Conservation (phyloP, 2,113 vertebrate genomes). For the Numenius arquata region DNA sequence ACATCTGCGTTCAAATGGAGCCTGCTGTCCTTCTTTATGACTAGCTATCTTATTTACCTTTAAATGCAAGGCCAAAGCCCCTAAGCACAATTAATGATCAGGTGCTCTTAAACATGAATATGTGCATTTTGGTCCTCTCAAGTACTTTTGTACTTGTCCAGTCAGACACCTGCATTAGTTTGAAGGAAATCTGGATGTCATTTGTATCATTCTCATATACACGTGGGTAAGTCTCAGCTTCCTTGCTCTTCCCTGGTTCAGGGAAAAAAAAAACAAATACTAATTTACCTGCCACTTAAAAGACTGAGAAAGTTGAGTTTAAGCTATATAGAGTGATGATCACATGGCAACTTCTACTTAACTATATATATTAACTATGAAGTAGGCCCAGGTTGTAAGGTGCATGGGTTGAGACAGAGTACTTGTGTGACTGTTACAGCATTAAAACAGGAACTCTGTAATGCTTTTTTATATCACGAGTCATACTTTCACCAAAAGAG, state of each 20-base stretch:
- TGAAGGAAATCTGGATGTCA: background rate
- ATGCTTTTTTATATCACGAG: background rate
- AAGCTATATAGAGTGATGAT: background rate
- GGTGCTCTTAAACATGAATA: background rate
- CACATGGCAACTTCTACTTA: background rate
- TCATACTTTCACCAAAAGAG: background rate
- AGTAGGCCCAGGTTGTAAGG: background rate
- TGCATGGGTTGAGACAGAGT: background rate
- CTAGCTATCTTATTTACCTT: background rate
- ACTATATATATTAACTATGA: fast-evolving
- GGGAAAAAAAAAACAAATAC: background rate
- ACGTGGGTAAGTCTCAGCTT: background rate
- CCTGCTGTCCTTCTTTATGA: background rate
- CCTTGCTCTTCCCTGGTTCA: background rate
- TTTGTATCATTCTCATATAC: background rate
- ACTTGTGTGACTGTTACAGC: background rate
- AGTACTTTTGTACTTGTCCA: background rate
- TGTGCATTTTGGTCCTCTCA: background rate
- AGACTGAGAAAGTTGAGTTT: background rate
- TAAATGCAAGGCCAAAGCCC: background rate
- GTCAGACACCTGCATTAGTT: background rate
- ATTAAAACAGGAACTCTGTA: background rate
- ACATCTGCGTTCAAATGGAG: background rate
- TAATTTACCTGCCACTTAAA: background rate
- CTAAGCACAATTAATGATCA: background rate